A percentile compares a stretch with the other conserved stretches of the same genome.
Evolutionary conservation across 2,113 vertebrate species (phyloP).

Genomic region (Carettochelys insculpta): DNA sequence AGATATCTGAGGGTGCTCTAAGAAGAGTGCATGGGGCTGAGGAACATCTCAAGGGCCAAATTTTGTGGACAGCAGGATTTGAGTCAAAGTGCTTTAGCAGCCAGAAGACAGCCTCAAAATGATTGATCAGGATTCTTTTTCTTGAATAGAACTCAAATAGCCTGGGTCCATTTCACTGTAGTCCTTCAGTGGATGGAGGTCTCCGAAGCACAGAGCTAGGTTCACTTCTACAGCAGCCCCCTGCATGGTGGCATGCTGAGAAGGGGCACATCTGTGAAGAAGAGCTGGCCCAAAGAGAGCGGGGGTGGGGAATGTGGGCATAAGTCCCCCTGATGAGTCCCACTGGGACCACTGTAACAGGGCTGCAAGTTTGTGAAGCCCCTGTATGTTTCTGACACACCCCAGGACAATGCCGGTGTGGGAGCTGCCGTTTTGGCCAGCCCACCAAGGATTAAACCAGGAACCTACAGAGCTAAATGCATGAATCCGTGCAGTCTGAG

Average conservation of each 20-base stretch:
- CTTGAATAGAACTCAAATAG: accelerated
- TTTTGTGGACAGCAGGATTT: background rate
- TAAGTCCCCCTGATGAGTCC: background rate
- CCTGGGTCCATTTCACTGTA: background rate
- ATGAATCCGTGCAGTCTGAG: accelerated
- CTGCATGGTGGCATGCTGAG: background rate
- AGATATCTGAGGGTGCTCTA: slow-evolving; percentile 24
- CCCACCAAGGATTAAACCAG: background rate
- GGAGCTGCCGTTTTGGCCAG: background rate
- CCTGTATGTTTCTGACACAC: background rate
- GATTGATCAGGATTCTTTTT: background rate
- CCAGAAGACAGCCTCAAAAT: accelerated
- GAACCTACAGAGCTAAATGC: accelerated
- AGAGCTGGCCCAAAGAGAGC: background rate
- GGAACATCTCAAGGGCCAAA: background rate
- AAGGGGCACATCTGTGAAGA: background rate
- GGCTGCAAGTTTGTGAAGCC: background rate
- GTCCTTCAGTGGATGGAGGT: background rate
- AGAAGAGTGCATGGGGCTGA: background rate
- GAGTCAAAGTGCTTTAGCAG: background rate
- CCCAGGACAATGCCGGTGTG: accelerated
- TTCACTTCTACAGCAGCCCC: background rate
- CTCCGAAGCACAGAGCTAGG: accelerated
- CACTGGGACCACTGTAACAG: background rate
- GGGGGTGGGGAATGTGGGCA: background rate